Evolutionary conservation across 2,113 vertebrate genomes (phyloP).

Genomic region (Tiliqua scincoides): DNA sequence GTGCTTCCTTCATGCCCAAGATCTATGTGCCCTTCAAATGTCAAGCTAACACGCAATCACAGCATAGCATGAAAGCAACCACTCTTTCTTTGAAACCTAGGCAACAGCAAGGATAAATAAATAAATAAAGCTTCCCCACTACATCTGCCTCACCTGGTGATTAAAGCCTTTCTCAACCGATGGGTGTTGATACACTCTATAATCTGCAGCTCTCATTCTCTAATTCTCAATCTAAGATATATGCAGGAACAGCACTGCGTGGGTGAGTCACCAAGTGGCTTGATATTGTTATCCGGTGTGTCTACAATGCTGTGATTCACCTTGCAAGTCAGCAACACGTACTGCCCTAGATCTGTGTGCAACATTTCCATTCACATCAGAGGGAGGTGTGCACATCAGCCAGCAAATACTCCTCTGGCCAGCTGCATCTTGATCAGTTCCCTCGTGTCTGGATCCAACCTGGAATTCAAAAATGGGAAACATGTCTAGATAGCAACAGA

Average conservation of each 20-base stretch:
- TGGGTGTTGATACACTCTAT: not conserved
- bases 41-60: conserved; percentile 11
- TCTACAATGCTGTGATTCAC: conserved; percentile 14
- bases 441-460: not conserved
- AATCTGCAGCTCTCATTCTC: not conserved
- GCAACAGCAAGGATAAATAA: not conserved
- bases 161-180: not conserved
- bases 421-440: not conserved
- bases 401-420: not conserved
- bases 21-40: conserved; percentile 6
- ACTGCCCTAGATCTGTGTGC: conserved; percentile 19
- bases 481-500: not conserved
- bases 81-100: conserved; percentile 3
- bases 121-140: not conserved
- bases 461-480: not conserved
- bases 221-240: not conserved
- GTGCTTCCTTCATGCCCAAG: not conserved
- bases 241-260: not conserved
- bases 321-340: not conserved
- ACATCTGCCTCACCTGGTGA: not conserved
- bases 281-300: not conserved
- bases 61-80: not conserved
- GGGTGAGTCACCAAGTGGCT: not conserved
- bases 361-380: not conserved
- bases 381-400: not conserved